A percentile compares a stretch with the other conserved stretches of the same genome.
Evolutionary conservation across 2,888 invertebrate species (phyloP).

Genomic region (Diplolepis rosae): DNA sequence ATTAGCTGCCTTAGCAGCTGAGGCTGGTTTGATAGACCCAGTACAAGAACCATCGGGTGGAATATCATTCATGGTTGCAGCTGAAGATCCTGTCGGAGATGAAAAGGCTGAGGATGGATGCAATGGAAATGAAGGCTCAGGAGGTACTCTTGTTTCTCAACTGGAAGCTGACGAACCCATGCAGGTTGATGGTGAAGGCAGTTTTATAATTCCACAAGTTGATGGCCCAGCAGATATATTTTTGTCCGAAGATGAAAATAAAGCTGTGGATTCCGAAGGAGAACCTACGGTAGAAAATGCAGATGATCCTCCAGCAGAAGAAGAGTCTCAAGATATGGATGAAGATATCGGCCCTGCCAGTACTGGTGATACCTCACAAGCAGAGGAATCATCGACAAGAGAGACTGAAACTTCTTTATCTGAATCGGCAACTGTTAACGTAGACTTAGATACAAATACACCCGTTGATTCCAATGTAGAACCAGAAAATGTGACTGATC

Average conservation of each 20-base stretch:
- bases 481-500: neutral
- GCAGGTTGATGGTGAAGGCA: conserved; percentile 71
- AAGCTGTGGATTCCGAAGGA: conserved; percentile 38
- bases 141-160: conserved; percentile 63
- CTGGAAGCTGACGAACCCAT: conserved; percentile 64
- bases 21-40: conserved; percentile 78
- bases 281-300: conserved; percentile 34
- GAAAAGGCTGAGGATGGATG: conserved; percentile 69
- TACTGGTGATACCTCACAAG: conserved; percentile 52
- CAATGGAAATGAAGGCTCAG: conserved; percentile 68
- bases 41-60: conserved; percentile 69
- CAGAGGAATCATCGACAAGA: conserved; percentile 46
- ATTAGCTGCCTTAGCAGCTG: conserved; percentile 78
- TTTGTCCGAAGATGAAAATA: conserved; percentile 62
- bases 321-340: conserved; percentile 54
- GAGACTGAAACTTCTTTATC: conserved; percentile 57
- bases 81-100: conserved; percentile 61
- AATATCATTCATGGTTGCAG: conserved; percentile 68
- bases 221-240: conserved; percentile 66
- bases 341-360: conserved; percentile 49
- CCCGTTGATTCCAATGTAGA: conserved; percentile 5
- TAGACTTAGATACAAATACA: conserved; percentile 9
- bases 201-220: conserved; percentile 70
- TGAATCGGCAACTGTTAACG: conserved; percentile 32
- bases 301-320: conserved; percentile 38